phyloP scores from a whole-genome alignment of 2,797 vertebrate species.

The Siniperca scherzeri region DNA sequence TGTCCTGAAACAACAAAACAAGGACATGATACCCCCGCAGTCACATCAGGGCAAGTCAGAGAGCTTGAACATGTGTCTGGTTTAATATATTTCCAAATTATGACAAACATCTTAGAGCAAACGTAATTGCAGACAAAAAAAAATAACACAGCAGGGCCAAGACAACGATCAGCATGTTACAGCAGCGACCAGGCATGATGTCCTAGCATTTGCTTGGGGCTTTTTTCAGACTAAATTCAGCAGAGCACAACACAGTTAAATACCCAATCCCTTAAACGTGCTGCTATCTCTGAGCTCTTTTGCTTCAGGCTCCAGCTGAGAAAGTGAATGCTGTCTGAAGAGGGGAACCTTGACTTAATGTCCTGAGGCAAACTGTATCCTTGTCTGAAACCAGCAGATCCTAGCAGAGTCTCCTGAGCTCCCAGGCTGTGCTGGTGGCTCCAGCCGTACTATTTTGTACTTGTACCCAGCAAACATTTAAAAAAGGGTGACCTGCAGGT shows the following conservation, averaged over 20 bases:
- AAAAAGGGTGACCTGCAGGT: conserved; percentile 7
- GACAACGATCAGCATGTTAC: conserved; percentile 14
- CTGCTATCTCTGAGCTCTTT: background rate
- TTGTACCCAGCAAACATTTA: background rate
- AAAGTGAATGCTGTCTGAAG: conserved; percentile 19
- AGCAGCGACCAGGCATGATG: background rate
- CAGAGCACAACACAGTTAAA: conserved; percentile 9
- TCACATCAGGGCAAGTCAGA: conserved; percentile 24
- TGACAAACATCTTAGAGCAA: conserved; percentile 52
- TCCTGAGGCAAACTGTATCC: conserved; percentile 38
- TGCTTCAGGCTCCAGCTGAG: conserved; percentile 12
- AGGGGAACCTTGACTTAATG: conserved; percentile 30
- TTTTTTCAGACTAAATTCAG: conserved; percentile 19
- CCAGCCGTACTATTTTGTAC: background rate
- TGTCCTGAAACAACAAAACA: conserved; percentile 53
- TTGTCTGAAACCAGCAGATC: conserved; percentile 41
- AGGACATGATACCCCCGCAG: conserved; percentile 59
- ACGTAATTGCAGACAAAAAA: conserved; percentile 13
- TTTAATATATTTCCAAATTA: conserved; percentile 61
- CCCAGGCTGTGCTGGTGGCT: conserved; percentile 1
- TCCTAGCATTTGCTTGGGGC: background rate
- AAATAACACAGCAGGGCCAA: background rate
- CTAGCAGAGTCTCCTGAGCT: conserved; percentile 13
- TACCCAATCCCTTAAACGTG: conserved; percentile 16
- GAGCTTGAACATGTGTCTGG: conserved; percentile 36